Conservation (phyloP, 2,888 invertebrate species). For the Allophyes oxyacanthae region DNA sequence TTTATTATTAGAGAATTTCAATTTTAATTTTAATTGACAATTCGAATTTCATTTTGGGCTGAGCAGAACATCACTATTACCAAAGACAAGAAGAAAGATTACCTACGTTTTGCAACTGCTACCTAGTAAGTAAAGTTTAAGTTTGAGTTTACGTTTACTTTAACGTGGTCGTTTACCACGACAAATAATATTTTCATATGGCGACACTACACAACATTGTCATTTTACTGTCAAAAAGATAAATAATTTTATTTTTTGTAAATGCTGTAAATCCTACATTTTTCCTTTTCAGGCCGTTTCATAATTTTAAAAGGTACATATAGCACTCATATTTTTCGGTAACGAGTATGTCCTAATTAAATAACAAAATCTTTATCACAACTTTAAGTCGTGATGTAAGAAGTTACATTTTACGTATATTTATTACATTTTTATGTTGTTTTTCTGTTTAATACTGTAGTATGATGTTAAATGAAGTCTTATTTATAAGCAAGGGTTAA, state of each 20-base stretch:
- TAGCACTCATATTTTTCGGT: background rate
- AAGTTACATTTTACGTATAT: slow-evolving; percentile 60
- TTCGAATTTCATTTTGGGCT: background rate
- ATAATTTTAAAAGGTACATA: slow-evolving; percentile 49
- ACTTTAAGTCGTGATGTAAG: slow-evolving; percentile 79
- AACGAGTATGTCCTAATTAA: background rate
- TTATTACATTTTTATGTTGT: slow-evolving; percentile 34
- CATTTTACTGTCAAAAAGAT: slow-evolving; percentile 59
- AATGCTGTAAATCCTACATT: slow-evolving; percentile 64
- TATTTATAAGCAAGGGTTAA: slow-evolving; percentile 10
- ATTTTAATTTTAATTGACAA: background rate
- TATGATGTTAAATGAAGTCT: slow-evolving; percentile 2
- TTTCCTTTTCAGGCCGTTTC: slow-evolving; percentile 38
- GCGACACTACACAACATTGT: slow-evolving; percentile 42
- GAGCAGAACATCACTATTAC: slow-evolving; percentile 21
- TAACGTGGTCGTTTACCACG: background rate
- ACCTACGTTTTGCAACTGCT: slow-evolving; percentile 33
- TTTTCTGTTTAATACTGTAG: background rate
- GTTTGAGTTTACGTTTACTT: background rate
- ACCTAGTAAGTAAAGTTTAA: background rate
- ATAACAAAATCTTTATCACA: slow-evolving; percentile 12
- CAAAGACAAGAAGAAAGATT: slow-evolving; percentile 3
- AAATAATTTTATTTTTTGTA: slow-evolving; percentile 65
- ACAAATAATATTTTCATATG: background rate
- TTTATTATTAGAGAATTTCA: background rate